Evolutionary conservation across 2,113 vertebrate genomes (phyloP), one percentile per base, ranked within the genome.

Genomic region (Macroglossus sobrinus): DNA sequence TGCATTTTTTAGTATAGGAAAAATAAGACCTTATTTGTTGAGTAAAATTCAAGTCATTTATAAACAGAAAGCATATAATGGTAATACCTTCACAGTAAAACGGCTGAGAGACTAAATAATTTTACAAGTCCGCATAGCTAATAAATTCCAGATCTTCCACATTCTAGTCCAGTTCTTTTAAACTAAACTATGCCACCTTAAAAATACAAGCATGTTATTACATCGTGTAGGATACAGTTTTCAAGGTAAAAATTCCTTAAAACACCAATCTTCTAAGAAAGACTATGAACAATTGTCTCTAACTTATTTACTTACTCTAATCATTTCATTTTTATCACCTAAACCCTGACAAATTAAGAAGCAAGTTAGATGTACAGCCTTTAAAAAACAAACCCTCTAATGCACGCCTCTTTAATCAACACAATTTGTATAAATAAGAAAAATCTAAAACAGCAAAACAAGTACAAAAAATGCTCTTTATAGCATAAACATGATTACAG

Each of bases 241-340:
- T 84, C 84, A 96, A 93, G 96, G 78, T 47, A 96, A 96, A 95
- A 93, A 95, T 61, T 33, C 50, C 53, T 95, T 78, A 72, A 74
- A 91, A 95, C 64, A 93, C 43, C 78, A 80, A 74, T 35, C 53
- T 85, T 88, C 47, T 85, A 95, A 89, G 71, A 84, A 95, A 92
- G 69, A 94, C 74, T 96, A 79, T n/a, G 89, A 61, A 72, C 50
- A 84, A 89, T 74, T 53, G 30, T 30, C 14, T 82, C 64, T 82
- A 81, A 85, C 50, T 87, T 76, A 74, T 18, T 91, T 85, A 87
- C 50, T 84, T 93, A 89, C 96, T 86, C 22, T 9, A 28, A 82
- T 59, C 43, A 66, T 64, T 93, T 40, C 86, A 86, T 71, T 91
- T 96, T 96, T 96, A 93, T 66, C 79, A 84, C 16, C 66, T 63